Evolutionary conservation across 1,140 invertebrate genomes (phyloP).

Genomic region (Drosophila tropicalis): DNA sequence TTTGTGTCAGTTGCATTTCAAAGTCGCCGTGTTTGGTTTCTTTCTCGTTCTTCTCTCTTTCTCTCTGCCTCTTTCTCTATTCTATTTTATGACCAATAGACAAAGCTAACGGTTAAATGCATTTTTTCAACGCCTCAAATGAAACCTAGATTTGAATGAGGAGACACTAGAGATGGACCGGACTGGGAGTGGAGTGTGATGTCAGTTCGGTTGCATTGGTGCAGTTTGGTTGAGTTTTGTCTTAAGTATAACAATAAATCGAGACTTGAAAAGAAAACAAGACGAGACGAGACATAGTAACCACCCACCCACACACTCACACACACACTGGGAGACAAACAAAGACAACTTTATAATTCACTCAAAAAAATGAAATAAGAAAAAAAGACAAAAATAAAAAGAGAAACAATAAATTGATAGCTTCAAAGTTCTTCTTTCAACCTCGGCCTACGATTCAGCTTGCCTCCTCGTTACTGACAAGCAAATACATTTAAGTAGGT

Average conservation of each 20-base stretch:
- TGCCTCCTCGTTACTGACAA: slow-evolving; percentile 21
- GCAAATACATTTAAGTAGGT: slow-evolving; percentile 54
- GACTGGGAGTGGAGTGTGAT: neutral
- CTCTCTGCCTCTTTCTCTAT: too few species aligned
- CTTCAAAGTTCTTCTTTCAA: slow-evolving; percentile 35
- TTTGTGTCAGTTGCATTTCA: slow-evolving; percentile 75
- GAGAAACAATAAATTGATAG: slow-evolving; percentile 10
- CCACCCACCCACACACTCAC: slow-evolving; percentile 51
- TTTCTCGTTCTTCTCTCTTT: slow-evolving; percentile 21
- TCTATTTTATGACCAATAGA: slow-evolving; percentile 56
- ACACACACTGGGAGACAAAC: slow-evolving; percentile 16
- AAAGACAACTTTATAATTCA: slow-evolving; percentile 76
- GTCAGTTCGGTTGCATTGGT: neutral
- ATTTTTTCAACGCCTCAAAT: slow-evolving; percentile 43
- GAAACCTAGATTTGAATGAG: slow-evolving; percentile 15
- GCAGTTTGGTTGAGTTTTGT: slow-evolving; percentile 14
- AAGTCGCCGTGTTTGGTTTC: slow-evolving; percentile 45
- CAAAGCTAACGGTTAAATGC: slow-evolving; percentile 63
- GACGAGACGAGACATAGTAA: slow-evolving; percentile 12
- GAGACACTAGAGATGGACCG: slow-evolving; percentile 4
- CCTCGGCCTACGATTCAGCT: slow-evolving; percentile 30
- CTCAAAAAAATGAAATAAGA: slow-evolving; percentile 48
- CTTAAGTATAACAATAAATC: slow-evolving; percentile 74
- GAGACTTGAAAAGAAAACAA: slow-evolving; percentile 46
- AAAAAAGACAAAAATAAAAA: neutral